Evolutionary conservation across 37 sponge, comb jelly and placozoan species (phyloP).

Genomic region (Hormiphora californensis): DNA sequence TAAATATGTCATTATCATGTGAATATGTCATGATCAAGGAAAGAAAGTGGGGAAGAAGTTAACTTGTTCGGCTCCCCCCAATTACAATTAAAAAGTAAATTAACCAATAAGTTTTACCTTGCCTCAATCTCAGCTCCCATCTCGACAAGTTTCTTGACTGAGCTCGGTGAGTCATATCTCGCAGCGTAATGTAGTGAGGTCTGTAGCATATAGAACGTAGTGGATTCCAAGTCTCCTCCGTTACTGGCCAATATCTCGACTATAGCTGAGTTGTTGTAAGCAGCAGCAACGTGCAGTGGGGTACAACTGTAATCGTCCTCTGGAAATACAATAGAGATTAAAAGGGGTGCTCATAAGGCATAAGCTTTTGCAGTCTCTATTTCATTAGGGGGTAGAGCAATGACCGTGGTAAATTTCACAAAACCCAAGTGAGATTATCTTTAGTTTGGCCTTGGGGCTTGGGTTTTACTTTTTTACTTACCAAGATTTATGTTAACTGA

Average conservation of each 20-base stretch:
- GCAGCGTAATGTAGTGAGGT: conserved; percentile 66
- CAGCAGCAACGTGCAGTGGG: conserved; percentile 66
- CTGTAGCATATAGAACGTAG: conserved; percentile 56
- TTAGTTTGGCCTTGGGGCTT: too few relatives aligned
- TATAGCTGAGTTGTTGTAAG: conserved; percentile 56
- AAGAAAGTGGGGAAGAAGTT: too few relatives aligned
- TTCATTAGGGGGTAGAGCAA: not conserved
- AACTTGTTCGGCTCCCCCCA: too few relatives aligned
- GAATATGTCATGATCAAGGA: too few relatives aligned
- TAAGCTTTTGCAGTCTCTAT: too few relatives aligned
- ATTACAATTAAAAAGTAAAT: too few relatives aligned
- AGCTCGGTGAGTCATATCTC: conserved; percentile 45
- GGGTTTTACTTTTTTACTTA: not conserved
- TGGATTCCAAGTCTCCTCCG: conserved; percentile 56
- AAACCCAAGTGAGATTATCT: too few relatives aligned
- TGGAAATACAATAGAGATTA: not conserved
- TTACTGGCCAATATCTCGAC: conserved; percentile 58
- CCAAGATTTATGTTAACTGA: conserved; percentile 53
- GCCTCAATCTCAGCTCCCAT: conserved; percentile 41
- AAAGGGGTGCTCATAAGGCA: not conserved
- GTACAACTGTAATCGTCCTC: conserved; percentile 56
- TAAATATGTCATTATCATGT: too few relatives aligned
- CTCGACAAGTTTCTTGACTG: conserved; percentile 43
- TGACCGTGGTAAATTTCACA: too few relatives aligned
- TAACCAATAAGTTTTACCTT: not conserved